Evolutionary conservation across 1,140 invertebrate genomes (phyloP).

Genomic region (Pseudomyrmex concolor): DNA sequence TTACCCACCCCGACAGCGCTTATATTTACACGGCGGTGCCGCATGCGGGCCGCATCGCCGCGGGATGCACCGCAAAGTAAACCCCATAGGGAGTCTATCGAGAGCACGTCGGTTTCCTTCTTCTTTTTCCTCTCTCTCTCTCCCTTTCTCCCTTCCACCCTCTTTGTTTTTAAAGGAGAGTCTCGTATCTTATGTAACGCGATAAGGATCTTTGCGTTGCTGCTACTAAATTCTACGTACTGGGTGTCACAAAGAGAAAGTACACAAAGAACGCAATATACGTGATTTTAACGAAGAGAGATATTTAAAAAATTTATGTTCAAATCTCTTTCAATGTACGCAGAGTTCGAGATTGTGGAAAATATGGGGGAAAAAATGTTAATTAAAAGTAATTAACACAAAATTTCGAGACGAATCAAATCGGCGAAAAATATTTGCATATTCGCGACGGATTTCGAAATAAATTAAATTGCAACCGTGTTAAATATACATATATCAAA

Average conservation of each 20-base stretch:
- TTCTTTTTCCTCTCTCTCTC: not conserved
- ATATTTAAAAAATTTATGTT: too few relatives aligned
- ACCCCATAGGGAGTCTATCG: slow-evolving; percentile 43
- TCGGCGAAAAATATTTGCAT: too few relatives aligned
- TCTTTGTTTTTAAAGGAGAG: slow-evolving; percentile 31
- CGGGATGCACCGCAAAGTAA: slow-evolving; percentile 48
- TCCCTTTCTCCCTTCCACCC: not conserved
- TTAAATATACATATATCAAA: too few relatives aligned
- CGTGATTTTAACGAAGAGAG: too few relatives aligned
- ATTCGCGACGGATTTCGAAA: too few relatives aligned
- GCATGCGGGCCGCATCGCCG: slow-evolving; percentile 45
- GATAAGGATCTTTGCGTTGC: slow-evolving; percentile 38
- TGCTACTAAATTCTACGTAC: slow-evolving; percentile 41
- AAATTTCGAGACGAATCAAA: too few relatives aligned
- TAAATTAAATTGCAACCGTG: too few relatives aligned
- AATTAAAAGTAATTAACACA: too few relatives aligned
- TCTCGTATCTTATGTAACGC: slow-evolving; percentile 37
- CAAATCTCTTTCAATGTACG: too few relatives aligned
- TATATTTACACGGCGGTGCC: slow-evolving; percentile 12
- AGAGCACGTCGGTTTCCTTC: not conserved
- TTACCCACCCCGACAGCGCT: not conserved
- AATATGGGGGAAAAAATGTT: too few relatives aligned
- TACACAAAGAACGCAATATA: too few relatives aligned
- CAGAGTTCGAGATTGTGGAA: too few relatives aligned
- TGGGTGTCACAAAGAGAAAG: slow-evolving; percentile 1